Percentiles rank a stretch among this genome's conserved stretches.
phyloP scores from a whole-genome alignment of 1,140 invertebrate genomes.

The Bombus haemorrhoidalis region DNA sequence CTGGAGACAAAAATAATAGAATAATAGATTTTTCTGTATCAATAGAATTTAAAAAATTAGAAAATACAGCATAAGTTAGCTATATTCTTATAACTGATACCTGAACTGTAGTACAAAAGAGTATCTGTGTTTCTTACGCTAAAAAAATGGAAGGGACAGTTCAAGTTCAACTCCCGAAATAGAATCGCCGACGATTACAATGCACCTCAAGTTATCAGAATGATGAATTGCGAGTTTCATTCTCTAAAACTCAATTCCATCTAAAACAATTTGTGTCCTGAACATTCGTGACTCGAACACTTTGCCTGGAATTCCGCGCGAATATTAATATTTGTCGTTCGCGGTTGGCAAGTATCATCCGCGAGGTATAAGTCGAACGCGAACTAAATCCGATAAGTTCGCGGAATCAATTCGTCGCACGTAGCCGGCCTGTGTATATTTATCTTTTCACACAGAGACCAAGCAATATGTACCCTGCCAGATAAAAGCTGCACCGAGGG shows the following conservation, averaged over 20 bases:
- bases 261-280: background rate
- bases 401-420: slow-evolving; percentile 50
- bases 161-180: background rate
- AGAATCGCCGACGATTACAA: background rate
- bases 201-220: background rate
- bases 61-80: no score
- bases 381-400: slow-evolving; percentile 52
- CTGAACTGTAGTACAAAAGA: no score
- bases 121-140: no score
- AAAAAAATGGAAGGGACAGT: no score
- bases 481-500: slow-evolving; percentile 35
- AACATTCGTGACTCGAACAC: background rate
- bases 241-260: background rate
- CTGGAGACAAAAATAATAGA: background rate
- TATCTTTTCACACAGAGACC: slow-evolving; percentile 48
- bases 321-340: slow-evolving; percentile 6
- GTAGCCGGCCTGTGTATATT: slow-evolving; percentile 50
- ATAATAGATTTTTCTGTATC: no score
- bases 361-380: slow-evolving; percentile 41
- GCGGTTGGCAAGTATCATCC: slow-evolving; percentile 4
- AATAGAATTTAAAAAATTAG: no score
- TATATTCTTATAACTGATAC: no score
- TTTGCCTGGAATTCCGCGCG: background rate
- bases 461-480: slow-evolving; percentile 28
- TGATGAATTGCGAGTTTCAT: background rate